phyloP scores from a whole-genome alignment of 2,113 vertebrate species.

The Taurulus bubalis region DNA sequence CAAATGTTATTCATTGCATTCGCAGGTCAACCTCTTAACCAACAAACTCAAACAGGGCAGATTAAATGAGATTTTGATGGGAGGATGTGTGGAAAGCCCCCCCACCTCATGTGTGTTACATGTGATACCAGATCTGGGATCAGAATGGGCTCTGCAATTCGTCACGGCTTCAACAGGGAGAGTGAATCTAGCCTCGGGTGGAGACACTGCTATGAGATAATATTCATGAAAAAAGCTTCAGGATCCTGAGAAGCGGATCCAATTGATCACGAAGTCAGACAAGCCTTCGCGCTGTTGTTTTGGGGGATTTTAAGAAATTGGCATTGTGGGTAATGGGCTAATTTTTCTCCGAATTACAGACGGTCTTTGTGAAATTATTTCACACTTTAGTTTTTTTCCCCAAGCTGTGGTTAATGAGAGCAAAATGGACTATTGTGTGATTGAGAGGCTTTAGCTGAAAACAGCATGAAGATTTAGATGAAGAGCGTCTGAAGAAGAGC shows the following conservation, averaged over 20 bases:
- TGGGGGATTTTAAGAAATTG: constrained; percentile 31
- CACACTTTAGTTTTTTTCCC: background rate
- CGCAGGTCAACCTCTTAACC: constrained; percentile 70
- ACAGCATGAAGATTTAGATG: background rate
- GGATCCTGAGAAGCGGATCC: constrained; percentile 29
- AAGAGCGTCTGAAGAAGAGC: background rate
- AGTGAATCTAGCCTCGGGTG: constrained; percentile 20
- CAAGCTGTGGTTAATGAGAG: constrained; percentile 17
- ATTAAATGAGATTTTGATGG: constrained; percentile 68
- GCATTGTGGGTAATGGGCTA: constrained; percentile 15
- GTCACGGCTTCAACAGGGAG: constrained; percentile 19
- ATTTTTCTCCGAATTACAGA: constrained; percentile 13
- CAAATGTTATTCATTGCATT: constrained; percentile 81
- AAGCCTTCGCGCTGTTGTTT: constrained; percentile 34
- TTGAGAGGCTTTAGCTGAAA: constrained; percentile 24
- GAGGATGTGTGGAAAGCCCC: constrained; percentile 35
- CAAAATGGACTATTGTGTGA: background rate
- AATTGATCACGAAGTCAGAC: constrained; percentile 42
- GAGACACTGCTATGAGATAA: constrained; percentile 21
- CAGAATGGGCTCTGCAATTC: constrained; percentile 16
- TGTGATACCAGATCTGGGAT: constrained; percentile 39
- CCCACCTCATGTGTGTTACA: background rate
- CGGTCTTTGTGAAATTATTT: constrained; percentile 31
- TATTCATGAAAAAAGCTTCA: constrained; percentile 39
- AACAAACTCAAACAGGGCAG: constrained; percentile 49